Base-by-base conservation (phyloP, 2,113 vertebrate genomes). In the Sardina pilchardus region DNA sequence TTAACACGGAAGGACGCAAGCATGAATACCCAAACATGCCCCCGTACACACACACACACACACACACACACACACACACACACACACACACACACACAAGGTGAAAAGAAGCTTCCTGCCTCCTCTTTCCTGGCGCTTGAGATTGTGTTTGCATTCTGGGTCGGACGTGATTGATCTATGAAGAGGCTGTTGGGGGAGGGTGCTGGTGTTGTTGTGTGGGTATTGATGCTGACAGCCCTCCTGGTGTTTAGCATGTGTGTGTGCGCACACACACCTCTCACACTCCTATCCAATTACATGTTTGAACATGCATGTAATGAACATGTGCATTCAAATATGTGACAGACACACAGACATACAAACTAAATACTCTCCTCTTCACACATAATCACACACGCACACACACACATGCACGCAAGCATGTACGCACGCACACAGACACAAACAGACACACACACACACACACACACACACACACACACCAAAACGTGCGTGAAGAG, bases 91-190 rank as follows among this genome's bases (percentile, higher is more conserved):
- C 59, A 63, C 21, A 26, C 24, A 26, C 21, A 26, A 30, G 59
- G n/a, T 67, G n/a, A 26, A 67, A 67, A 67, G 59, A 67, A 67
- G 24, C 59, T 67, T 67, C n/a, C 21, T 67, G 59, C 59, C 26
- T 67, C 59, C 59, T 67, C 4, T 53, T 1, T 71, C n/a, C 43
- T 86, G 82, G 63, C 63, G 45, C 45, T 4, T 6, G 8, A 6
- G n/a, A 44, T 36, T 86, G 36, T 86, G 42, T 86, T 82, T 86
- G 56, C 67, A 59, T 43, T 85, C 48, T 81, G 53, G 47, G 56
- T 44, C 44, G 21, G 81, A 24, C 67, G 10, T 82, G 53, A 82
- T 56, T 17, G 81, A 48, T 56, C 24, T 67, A 67, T 26, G 26
- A 67, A 26, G 26, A 67, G 12, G 59, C 4, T 26, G 21, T n/a